Evolutionary conservation across 1,140 invertebrate species (phyloP), one percentile per base, ranked within the genome.

Genomic region (Phthorimaea operculella): DNA sequence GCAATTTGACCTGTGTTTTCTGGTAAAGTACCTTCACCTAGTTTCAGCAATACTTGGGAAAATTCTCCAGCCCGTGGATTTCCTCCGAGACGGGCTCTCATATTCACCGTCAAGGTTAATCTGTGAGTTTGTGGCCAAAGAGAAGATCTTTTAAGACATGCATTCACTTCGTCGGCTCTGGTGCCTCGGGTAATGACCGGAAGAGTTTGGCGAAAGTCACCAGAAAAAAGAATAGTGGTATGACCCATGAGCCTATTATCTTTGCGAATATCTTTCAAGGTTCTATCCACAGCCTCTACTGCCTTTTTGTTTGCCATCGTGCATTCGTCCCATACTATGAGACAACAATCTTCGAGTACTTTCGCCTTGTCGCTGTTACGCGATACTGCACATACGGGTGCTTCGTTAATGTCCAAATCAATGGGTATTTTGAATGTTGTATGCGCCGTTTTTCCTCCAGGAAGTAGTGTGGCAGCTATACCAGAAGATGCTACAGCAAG

Each of bases 131-230:
- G 58, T 59, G 55, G 58, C 74, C 80, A 85, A 54, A 86, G 64
- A 57, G 10, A 14, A 18, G 82, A 86, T 63, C 63, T 63, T 72
- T 86, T 87, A 33, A 87, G 66, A 57, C 52, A 64, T 58, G 65
- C 45, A 55, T 59, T 68, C 33, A 64, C 54, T 58, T 54, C 52
- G 50, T 62, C 52, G 47, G 57, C 63, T 60, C 60, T 58, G 21
- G 60, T 60, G 58, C 60, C 61, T 12, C 60, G 62, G 50, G 55
- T 42, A 59, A 63, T 58, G 50, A 66, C 64, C 16, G 47, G 58
- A 56, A 56, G 48, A 50, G 57, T 70, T 70, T 70, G 64, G 45
- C 63, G 52, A 59, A 66, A 69, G 33, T 62, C 55, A 6, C 61
- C 63, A 59, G 75, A 59, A 51, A 86, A 70, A 17, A 87, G 34